A percentile compares a stretch with the other conserved stretches of the same genome.
Evolutionary conservation across 1,140 invertebrate species (phyloP).

Genomic region (Camponotus pennsylvanicus): DNA sequence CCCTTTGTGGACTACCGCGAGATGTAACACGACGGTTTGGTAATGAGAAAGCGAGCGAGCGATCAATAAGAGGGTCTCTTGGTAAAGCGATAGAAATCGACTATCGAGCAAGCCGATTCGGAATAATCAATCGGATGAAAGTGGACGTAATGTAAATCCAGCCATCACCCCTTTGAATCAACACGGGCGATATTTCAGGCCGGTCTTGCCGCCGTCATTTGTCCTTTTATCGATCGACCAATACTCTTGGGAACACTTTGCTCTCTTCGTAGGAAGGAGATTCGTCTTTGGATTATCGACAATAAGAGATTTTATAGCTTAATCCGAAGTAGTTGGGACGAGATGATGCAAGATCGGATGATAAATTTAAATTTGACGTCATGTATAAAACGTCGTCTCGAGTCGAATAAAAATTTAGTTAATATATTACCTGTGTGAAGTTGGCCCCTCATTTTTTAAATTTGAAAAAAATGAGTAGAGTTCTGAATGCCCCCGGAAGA

Average conservation of each 20-base stretch:
- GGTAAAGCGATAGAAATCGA: constrained; percentile 19
- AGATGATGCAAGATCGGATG: background rate
- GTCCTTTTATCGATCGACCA: constrained; percentile 62
- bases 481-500: no score
- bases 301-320: background rate
- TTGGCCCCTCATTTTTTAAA: no score
- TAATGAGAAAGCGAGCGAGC: constrained; percentile 44
- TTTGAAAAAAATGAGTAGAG: no score
- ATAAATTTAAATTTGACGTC: background rate
- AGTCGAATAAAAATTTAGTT: background rate
- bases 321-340: background rate
- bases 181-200: constrained; percentile 56
- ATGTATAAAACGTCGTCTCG: background rate
- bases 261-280: background rate
- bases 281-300: constrained; percentile 5
- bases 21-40: constrained; percentile 3
- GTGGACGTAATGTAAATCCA: constrained; percentile 72
- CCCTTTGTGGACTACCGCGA: constrained; percentile 26
- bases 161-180: constrained; percentile 52
- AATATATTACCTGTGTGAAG: no score
- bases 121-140: constrained; percentile 72
- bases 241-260: background rate
- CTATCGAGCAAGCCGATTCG: constrained; percentile 58
- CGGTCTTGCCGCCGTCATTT: constrained; percentile 57
- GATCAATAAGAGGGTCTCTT: constrained; percentile 56